Percentiles rank a stretch among this genome's conserved stretches.
These are phyloP conservation scores for Batillaria attramentaria DNA, from an alignment of 1,140 invertebrate species.

Conservation along the genomic window DNA sequence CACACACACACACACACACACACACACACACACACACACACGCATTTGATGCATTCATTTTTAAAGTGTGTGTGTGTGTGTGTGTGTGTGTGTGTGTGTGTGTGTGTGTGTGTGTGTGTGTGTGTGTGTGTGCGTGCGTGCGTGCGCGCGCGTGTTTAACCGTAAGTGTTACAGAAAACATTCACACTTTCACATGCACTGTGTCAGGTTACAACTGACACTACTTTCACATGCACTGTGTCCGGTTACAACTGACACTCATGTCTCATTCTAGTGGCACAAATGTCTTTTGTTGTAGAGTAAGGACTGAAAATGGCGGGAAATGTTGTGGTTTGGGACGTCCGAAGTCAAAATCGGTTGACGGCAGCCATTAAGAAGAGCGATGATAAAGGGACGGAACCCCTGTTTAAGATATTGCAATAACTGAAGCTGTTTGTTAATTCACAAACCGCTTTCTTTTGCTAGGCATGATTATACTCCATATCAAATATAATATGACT, in stretches of 20 bases:
- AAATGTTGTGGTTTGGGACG: background rate
- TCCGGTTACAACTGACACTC: background rate
- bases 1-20: background rate
- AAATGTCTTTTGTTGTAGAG: background rate
- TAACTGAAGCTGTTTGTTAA: no score
- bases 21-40: slow-evolving; percentile 2
- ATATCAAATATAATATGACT: no score
- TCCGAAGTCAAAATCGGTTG: no score
- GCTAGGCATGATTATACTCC: no score
- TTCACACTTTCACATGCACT: background rate
- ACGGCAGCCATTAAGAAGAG: no score
- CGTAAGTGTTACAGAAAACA: background rate
- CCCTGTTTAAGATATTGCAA: no score
- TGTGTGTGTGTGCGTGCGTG: background rate
- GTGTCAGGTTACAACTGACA: background rate
- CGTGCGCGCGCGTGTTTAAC: background rate
- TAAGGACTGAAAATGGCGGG: background rate
- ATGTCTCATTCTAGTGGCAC: background rate
- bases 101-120: background rate
- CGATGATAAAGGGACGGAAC: no score
- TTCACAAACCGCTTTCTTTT: no score
- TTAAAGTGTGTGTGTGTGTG: background rate
- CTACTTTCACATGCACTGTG: background rate
- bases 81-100: background rate
- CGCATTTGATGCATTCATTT: background rate